Evolutionary conservation across 2,888 invertebrate genomes (phyloP).

Genomic region (Chalcis sispes): DNA sequence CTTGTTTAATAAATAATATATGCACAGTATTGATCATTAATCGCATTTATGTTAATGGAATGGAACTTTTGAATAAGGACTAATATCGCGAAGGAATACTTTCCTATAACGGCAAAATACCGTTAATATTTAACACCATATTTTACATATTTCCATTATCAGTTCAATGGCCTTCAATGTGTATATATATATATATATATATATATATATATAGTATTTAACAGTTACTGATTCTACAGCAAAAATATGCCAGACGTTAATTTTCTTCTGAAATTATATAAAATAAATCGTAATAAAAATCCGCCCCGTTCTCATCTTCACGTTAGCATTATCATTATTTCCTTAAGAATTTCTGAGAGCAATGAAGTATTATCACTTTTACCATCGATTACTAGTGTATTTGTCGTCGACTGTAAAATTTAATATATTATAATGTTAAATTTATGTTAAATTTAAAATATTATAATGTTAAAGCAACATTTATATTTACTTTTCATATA

Average conservation of each 20-base stretch:
- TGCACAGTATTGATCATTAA: slow-evolving; percentile 46
- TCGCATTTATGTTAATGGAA: slow-evolving; percentile 45
- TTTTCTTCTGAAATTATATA: slow-evolving; percentile 30
- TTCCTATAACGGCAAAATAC: slow-evolving; percentile 31
- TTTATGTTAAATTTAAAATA: neutral
- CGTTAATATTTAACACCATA: slow-evolving; percentile 24
- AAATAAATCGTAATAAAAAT: slow-evolving; percentile 47
- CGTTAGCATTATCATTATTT: slow-evolving; percentile 69
- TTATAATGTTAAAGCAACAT: neutral
- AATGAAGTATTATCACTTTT: slow-evolving; percentile 74
- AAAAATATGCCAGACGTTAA: slow-evolving; percentile 51
- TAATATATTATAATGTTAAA: slow-evolving; percentile 10
- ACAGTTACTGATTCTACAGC: slow-evolving; percentile 51
- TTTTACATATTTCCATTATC: slow-evolving; percentile 48
- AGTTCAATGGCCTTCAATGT: slow-evolving; percentile 47
- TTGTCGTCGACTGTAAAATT: slow-evolving; percentile 67
- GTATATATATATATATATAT: slow-evolving; percentile 20
- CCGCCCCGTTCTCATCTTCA: slow-evolving; percentile 56
- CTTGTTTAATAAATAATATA: slow-evolving; percentile 48
- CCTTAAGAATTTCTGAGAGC: slow-evolving; percentile 70
- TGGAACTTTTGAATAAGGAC: slow-evolving; percentile 46
- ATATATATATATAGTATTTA: slow-evolving; percentile 32
- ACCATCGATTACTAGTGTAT: slow-evolving; percentile 71
- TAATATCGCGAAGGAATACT: slow-evolving; percentile 41
- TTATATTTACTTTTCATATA: neutral